These are phyloP conservation scores for Ptychadena robeensis DNA, from an alignment of 2,797 vertebrate genomes.

Conservation along the genomic window DNA sequence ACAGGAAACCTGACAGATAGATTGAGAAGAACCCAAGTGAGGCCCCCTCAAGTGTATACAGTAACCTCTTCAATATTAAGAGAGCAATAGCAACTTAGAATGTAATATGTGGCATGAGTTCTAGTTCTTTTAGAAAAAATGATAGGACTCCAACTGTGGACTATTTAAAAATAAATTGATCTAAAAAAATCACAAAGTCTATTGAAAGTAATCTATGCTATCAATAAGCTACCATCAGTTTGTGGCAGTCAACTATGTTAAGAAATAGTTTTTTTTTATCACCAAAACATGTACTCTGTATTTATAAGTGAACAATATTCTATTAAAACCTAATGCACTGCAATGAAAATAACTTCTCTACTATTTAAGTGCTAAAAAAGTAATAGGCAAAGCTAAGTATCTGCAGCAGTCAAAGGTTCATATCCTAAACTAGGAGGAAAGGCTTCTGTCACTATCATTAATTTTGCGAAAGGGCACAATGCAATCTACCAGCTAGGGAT, in stretches of 20 bases:
- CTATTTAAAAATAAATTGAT: no score
- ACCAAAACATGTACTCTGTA: not conserved
- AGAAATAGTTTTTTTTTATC: not conserved
- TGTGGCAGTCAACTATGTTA: not conserved
- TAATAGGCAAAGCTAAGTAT: not conserved
- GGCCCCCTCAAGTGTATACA: no score
- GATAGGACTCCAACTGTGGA: no score
- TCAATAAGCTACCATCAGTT: not conserved
- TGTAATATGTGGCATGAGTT: no score
- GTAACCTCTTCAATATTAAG: no score
- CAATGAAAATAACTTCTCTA: not conserved
- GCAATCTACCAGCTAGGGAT: constrained; percentile 56
- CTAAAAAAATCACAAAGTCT: not conserved
- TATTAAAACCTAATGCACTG: constrained; percentile 12
- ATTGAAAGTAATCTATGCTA: not conserved
- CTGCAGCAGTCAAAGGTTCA: not conserved
- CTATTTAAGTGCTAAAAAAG: constrained; percentile 34
- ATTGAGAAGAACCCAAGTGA: no score
- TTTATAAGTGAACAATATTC: constrained; percentile 6
- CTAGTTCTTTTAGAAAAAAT: no score
- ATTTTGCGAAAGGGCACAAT: constrained; percentile 61
- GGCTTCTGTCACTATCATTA: constrained; percentile 58
- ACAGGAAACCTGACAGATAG: no score
- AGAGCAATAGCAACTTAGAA: no score
- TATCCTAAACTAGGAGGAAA: constrained; percentile 55